Evolutionary conservation across 2,113 vertebrate species (phyloP), one percentile per base, ranked within the genome.

Genomic region (Brachyistius frenatus): DNA sequence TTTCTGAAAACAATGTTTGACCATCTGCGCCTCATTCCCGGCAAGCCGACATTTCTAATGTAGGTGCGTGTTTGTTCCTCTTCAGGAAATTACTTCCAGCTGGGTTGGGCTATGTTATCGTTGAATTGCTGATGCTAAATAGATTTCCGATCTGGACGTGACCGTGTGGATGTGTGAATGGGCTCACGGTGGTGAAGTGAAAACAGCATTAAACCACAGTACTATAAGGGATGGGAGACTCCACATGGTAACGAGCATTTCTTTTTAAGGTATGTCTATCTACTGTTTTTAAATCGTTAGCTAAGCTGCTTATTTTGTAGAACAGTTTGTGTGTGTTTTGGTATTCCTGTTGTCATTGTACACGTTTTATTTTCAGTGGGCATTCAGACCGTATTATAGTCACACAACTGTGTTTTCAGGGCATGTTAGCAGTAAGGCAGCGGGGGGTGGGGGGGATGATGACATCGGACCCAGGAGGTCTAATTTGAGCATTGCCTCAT

Each of bases 1-100:
- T 64, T 76, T 32, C 13, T 56, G 33, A 46, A 66, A 72, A 31
- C 8, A 36, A 1, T 63, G 15, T 14, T 71, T 44, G 44, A 58
- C 44, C 39, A 58, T 11, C 36, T 16, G 30, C 23, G 9, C 7
- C 15, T 37, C 4, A 36, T 44, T 63, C 16, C 46, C 50, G 9
- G 16, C 37, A 49, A 16, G 3, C 33, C 15, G 33, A 23, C 41
- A 5, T 54, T 46, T 58, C 30, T 33, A 14, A 23, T 32, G 16
- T 54, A 36, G 60, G 31, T 14, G 58, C 4, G 5, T 52, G 15
- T 41, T 68, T 73, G 30, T 37, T 39, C 4, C 30, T 47, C 23
- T 46, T 9, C 46, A 64, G 35, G 41, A 57, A 61, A 63, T 52
- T 10, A 39, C 3, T 32, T 57, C 4, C 1, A 33, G 33, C 41